Evolutionary conservation across 2,113 vertebrate species (phyloP).

Genomic region (Mus spicilegus): DNA sequence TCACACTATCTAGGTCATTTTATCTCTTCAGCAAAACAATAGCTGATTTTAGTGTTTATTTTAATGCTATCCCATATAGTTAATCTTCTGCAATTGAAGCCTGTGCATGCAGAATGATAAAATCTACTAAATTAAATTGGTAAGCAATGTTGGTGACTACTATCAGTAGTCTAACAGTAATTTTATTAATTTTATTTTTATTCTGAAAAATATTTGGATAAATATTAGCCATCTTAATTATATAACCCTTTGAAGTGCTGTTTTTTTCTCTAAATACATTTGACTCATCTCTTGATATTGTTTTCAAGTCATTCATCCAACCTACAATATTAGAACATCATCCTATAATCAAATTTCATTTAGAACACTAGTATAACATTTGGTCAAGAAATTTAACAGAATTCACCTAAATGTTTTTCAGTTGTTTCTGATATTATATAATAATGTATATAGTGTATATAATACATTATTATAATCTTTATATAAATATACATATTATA

Average conservation of each 20-base stretch:
- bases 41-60: not conserved
- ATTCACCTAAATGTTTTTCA: not conserved
- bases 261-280: not conserved
- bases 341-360: constrained; percentile 13
- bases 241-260: not conserved
- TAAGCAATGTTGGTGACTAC: accelerated
- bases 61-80: not conserved
- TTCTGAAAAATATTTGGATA: not conserved
- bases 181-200: not conserved
- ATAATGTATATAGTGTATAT: no score
- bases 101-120: not conserved
- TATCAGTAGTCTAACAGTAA: not conserved
- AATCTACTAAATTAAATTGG: not conserved
- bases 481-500: no score
- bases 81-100: not conserved
- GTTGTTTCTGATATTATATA: not conserved
- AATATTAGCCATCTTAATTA: not conserved
- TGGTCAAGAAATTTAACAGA: not conserved
- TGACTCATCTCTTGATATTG: not conserved
- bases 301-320: not conserved
- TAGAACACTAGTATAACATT: not conserved
- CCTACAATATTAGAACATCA: not conserved
- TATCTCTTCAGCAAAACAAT: not conserved
- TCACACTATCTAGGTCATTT: not conserved
- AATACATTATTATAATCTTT: no score